These are phyloP conservation scores for Neodiprion fabricii DNA, from an alignment of 1,140 invertebrate genomes.

Conservation along the genomic window DNA sequence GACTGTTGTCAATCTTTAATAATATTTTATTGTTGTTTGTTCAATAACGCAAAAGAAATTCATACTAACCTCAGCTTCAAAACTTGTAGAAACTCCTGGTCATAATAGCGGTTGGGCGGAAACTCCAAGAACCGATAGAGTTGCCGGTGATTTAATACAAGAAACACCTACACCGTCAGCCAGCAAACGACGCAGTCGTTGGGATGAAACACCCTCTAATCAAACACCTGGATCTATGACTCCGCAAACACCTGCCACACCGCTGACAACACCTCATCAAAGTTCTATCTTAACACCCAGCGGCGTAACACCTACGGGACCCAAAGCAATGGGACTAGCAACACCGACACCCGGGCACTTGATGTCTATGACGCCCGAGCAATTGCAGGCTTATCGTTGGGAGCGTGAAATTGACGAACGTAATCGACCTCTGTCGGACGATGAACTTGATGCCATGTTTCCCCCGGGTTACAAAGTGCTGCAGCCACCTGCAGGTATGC, in stretches of 20 bases:
- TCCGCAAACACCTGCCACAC: constrained; percentile 74
- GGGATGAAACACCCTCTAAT: constrained; percentile 95
- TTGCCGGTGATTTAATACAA: constrained; percentile 81
- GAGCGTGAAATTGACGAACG: constrained; percentile 98
- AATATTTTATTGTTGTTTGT: constrained; percentile 10
- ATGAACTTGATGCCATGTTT: constrained; percentile 97
- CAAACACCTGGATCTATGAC: constrained; percentile 78
- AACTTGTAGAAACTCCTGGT: constrained; percentile 84
- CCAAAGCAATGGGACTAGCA: constrained; percentile 97
- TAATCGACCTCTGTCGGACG: constrained; percentile 94
- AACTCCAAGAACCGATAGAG: constrained; percentile 93
- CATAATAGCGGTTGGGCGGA: constrained; percentile 97
- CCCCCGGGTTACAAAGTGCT: constrained; percentile 98
- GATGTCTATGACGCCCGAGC: constrained; percentile 98
- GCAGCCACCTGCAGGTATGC: constrained; percentile 85
- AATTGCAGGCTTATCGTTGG: constrained; percentile 98
- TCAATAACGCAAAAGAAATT: constrained; percentile 16
- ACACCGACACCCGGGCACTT: constrained; percentile 96
- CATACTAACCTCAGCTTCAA: constrained; percentile 14
- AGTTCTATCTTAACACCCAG: constrained; percentile 68
- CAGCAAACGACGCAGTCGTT: constrained; percentile 84
- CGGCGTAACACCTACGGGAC: constrained; percentile 87
- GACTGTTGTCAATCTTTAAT: too few species aligned
- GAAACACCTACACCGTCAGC: constrained; percentile 92
- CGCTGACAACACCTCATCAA: constrained; percentile 69